These are phyloP conservation scores for Aplochiton taeniatus DNA, from an alignment of 2,797 vertebrate species.

Conservation along the genomic window DNA sequence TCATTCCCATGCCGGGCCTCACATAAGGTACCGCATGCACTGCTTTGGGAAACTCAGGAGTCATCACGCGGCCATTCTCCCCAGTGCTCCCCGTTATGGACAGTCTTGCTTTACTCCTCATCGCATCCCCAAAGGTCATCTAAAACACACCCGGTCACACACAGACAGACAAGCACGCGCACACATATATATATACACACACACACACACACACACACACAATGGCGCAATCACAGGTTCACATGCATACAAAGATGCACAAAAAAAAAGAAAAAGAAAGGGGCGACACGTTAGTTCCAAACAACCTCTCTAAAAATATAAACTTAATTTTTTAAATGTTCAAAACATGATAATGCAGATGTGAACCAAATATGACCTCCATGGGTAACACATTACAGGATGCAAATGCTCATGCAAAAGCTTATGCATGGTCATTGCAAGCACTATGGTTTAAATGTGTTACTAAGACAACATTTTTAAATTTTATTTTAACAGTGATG, in stretches of 20 bases:
- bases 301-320: conserved; percentile 22
- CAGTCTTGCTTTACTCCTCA: conserved; percentile 97
- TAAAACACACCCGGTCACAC: conserved; percentile 63
- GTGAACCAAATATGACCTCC: conserved; percentile 63
- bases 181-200: conserved; percentile 11
- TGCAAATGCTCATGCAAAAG: conserved; percentile 62
- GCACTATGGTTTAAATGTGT: conserved; percentile 67
- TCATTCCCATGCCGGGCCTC: conserved; percentile 98
- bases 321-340: conserved; percentile 58
- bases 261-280: conserved; percentile 58
- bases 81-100: conserved; percentile 98
- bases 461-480: conserved; percentile 64
- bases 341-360: conserved; percentile 63
- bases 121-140: conserved; percentile 96
- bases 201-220: conserved; percentile 26
- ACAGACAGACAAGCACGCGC: conserved; percentile 20
- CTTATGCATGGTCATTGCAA: conserved; percentile 71
- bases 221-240: conserved; percentile 35
- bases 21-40: conserved; percentile 95
- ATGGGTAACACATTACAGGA: conserved; percentile 58
- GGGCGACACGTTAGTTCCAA: conserved; percentile 46
- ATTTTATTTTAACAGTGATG: conserved; percentile 46
- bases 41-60: conserved; percentile 99
- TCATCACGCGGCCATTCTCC: conserved; percentile 98
- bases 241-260: conserved; percentile 28